These are phyloP conservation scores for Coendou prehensilis DNA, from an alignment of 2,797 vertebrate genomes.

Conservation along the genomic window DNA sequence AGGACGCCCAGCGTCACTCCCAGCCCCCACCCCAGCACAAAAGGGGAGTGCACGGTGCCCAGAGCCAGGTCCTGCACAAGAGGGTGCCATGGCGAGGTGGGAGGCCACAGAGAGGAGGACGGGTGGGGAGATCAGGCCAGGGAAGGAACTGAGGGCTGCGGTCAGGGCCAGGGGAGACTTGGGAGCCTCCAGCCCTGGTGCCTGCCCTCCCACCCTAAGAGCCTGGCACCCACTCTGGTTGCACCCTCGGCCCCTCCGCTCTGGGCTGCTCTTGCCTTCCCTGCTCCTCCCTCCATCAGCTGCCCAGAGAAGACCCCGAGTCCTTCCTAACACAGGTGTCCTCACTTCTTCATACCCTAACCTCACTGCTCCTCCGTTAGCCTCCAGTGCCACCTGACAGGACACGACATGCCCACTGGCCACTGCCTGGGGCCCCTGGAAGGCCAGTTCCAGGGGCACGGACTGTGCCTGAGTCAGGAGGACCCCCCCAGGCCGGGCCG, in stretches of 20 bases:
- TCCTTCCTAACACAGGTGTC: accelerated
- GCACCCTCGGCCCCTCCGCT: background rate
- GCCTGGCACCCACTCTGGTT: background rate
- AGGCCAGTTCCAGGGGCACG: background rate
- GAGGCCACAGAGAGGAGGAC: background rate
- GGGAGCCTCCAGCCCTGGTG: background rate
- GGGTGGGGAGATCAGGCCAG: background rate
- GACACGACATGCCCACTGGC: accelerated
- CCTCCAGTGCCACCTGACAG: accelerated
- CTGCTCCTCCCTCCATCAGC: background rate
- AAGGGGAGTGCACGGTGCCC: background rate
- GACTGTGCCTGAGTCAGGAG: too few species aligned
- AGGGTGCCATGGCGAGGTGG: background rate
- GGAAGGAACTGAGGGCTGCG: too few species aligned
- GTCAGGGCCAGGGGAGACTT: background rate
- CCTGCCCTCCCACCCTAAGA: background rate
- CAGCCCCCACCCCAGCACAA: background rate
- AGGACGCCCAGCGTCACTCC: background rate
- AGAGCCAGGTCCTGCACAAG: background rate
- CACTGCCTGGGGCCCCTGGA: accelerated
- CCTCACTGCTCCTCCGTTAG: background rate
- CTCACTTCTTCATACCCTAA: background rate
- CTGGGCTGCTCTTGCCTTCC: background rate
- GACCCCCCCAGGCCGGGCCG: background rate
- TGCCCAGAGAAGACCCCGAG: background rate